Evolutionary conservation across 1,140 invertebrate species (phyloP).

Genomic region (Phthorimaea operculella): DNA sequence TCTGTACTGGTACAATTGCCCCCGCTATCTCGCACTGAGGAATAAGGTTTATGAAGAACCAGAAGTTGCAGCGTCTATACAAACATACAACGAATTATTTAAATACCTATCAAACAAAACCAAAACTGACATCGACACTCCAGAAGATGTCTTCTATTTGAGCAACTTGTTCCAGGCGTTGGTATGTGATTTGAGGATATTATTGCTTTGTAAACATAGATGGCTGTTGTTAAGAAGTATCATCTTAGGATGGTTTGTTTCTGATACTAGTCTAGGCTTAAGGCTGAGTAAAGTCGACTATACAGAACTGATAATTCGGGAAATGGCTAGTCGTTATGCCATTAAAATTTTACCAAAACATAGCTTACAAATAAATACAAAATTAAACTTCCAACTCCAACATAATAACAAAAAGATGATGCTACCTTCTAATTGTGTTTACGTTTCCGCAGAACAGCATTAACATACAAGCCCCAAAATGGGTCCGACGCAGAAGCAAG

Average conservation of each 20-base stretch:
- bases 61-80: constrained; percentile 37
- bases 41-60: constrained; percentile 46
- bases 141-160: constrained; percentile 62
- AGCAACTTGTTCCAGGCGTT: constrained; percentile 67
- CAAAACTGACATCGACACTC: constrained; percentile 51
- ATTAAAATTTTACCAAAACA: too few species aligned
- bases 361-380: too few species aligned
- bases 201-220: too few species aligned
- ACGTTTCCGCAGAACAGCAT: neutral
- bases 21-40: constrained; percentile 62
- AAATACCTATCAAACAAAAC: constrained; percentile 46
- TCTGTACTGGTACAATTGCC: constrained; percentile 65
- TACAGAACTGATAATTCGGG: too few species aligned
- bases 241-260: too few species aligned
- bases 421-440: too few species aligned
- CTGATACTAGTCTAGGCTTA: too few species aligned
- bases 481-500: constrained; percentile 58
- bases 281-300: too few species aligned
- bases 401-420: too few species aligned
- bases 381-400: too few species aligned
- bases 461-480: constrained; percentile 57
- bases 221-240: too few species aligned
- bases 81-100: constrained; percentile 47
- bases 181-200: constrained; percentile 34
- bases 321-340: too few species aligned